phyloP scores from a whole-genome alignment of 2,888 invertebrate species.

The Drosophila flavopinicola region DNA sequence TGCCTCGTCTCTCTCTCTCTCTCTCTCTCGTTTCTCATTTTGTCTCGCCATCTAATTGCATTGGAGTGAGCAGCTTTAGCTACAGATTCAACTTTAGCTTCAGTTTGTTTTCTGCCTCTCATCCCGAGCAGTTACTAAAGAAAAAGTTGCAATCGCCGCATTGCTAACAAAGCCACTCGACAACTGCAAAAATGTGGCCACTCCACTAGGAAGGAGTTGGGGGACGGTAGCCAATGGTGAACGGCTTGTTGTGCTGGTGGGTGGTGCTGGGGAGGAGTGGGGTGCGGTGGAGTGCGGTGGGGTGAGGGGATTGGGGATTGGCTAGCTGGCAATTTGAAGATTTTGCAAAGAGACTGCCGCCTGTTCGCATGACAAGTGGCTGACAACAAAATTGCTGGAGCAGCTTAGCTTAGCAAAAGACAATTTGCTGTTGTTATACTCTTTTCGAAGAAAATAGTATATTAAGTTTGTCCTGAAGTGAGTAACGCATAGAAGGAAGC shows the following conservation, averaged over 20 bases:
- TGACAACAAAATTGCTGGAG: slow-evolving; percentile 53
- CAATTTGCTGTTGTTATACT: too few relatives aligned
- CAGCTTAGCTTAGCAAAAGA: slow-evolving; percentile 51
- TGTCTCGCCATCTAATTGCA: background rate
- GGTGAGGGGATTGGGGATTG: slow-evolving; percentile 19
- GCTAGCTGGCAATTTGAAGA: slow-evolving; percentile 71
- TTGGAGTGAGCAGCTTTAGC: background rate
- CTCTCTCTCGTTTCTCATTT: background rate
- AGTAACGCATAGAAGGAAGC: too few relatives aligned
- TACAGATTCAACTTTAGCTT: slow-evolving; percentile 17
- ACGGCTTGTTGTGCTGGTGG: too few relatives aligned
- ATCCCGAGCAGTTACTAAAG: slow-evolving; percentile 22
- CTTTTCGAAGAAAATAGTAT: too few relatives aligned
- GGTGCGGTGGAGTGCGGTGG: background rate
- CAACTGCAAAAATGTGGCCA: slow-evolving; percentile 74
- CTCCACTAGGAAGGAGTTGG: slow-evolving; percentile 24
- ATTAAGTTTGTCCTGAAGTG: too few relatives aligned
- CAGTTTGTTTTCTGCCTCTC: slow-evolving; percentile 13
- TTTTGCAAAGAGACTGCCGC: slow-evolving; percentile 49
- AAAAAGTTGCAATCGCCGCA: slow-evolving; percentile 67
- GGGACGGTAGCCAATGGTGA: background rate
- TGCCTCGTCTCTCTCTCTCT: slow-evolving; percentile 12
- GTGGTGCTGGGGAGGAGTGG: slow-evolving; percentile 1
- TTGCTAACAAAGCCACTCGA: slow-evolving; percentile 72
- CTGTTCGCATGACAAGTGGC: slow-evolving; percentile 71